Conservation (phyloP, 2,113 vertebrate genomes). For the Meleagris gallopavo region DNA sequence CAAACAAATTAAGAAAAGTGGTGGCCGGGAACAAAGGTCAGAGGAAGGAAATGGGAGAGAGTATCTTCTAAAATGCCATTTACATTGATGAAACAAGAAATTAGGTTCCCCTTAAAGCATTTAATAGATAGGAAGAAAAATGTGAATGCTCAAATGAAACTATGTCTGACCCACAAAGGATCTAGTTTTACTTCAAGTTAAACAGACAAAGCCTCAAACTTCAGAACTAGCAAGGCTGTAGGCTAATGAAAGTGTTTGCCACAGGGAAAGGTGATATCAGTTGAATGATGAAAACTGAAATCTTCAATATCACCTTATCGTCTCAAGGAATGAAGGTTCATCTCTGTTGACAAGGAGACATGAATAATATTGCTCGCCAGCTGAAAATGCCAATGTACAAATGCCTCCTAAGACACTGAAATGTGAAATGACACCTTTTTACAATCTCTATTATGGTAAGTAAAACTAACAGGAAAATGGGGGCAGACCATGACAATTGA, state of each 20-base stretch:
- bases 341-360: neutral
- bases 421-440: neutral
- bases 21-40: neutral
- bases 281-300: neutral
- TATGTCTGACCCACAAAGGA: neutral
- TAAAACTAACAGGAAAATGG: neutral
- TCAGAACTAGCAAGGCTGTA: neutral
- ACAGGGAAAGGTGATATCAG: neutral
- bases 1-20: neutral
- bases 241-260: neutral
- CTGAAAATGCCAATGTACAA: neutral
- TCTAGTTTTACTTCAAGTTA: neutral
- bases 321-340: neutral
- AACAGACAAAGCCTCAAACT: neutral
- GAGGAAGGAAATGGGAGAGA: neutral
- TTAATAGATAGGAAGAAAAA: neutral
- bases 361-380: neutral
- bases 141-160: neutral
- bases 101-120: neutral
- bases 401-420: neutral
- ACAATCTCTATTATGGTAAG: neutral
- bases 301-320: neutral
- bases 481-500: rapidly evolving
- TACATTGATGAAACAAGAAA: neutral
- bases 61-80: neutral